These are phyloP conservation scores for Dichetophora obliterata DNA, from an alignment of 2,888 invertebrate genomes.

Conservation along the genomic window DNA sequence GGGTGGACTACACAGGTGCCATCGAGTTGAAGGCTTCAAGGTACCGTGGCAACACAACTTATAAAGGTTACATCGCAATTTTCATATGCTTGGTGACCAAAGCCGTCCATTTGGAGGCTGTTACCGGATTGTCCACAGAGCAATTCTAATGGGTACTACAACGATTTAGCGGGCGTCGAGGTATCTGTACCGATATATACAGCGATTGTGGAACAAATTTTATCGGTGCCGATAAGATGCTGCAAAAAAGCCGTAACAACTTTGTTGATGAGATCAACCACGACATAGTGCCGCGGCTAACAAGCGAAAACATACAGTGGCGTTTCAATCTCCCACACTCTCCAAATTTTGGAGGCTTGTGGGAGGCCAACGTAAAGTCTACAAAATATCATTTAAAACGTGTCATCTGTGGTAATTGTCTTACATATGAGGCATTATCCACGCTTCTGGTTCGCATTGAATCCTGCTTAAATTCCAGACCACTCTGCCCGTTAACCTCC, in stretches of 20 bases:
- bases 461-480: conserved; percentile 38
- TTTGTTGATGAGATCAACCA: not conserved
- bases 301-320: conserved; percentile 27
- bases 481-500: conserved; percentile 34
- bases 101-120: conserved; percentile 44
- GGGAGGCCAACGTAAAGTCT: conserved; percentile 36
- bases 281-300: not conserved
- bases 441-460: conserved; percentile 39
- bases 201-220: conserved; percentile 35
- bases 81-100: conserved; percentile 42
- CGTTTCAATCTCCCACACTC: conserved; percentile 41
- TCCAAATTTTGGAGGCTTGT: conserved; percentile 33
- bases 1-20: conserved; percentile 39
- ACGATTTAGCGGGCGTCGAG: conserved; percentile 37
- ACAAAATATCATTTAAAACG: conserved; percentile 33
- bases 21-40: conserved; percentile 36
- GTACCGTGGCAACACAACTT: conserved; percentile 34
- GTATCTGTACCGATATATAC: conserved; percentile 34
- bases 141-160: conserved; percentile 32
- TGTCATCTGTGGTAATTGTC: conserved; percentile 4
- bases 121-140: conserved; percentile 37
- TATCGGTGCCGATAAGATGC: conserved; percentile 13
- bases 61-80: conserved; percentile 43
- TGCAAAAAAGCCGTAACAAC: not conserved
- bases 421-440: conserved; percentile 36